Percentiles rank a stretch among this genome's conserved stretches.
Evolutionary conservation across 2,797 vertebrate species (phyloP).

Genomic region (Enteromius anoplus): DNA sequence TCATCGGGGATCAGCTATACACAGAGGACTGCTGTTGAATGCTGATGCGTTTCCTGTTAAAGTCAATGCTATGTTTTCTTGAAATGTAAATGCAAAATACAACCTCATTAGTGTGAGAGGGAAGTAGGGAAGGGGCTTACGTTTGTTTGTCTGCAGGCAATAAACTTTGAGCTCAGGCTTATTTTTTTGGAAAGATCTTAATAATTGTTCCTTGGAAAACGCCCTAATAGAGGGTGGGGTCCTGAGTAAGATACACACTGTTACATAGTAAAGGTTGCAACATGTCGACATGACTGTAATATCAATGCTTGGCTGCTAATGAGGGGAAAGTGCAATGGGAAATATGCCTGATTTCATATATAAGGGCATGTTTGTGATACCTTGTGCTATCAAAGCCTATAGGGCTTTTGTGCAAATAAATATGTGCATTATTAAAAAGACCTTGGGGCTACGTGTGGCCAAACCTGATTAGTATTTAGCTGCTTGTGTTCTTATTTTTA

Average conservation of each 20-base stretch:
- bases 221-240: conserved; percentile 38
- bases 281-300: conserved; percentile 42
- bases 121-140: not conserved
- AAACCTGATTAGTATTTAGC: conserved; percentile 20
- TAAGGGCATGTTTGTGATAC: conserved; percentile 5
- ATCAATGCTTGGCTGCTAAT: conserved; percentile 5
- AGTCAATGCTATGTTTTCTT: conserved; percentile 7
- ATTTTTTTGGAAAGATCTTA: conserved; percentile 38
- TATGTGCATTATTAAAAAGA: conserved; percentile 14
- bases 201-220: conserved; percentile 39
- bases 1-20: conserved; percentile 15
- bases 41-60: conserved; percentile 13
- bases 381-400: not conserved
- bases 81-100: conserved; percentile 1
- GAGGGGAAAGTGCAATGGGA: not conserved
- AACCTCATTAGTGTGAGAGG: conserved; percentile 1
- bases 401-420: not conserved
- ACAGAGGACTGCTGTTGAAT: conserved; percentile 3
- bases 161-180: conserved; percentile 10
- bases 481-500: conserved; percentile 36
- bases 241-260: conserved; percentile 24
- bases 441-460: not conserved
- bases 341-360: conserved; percentile 14
- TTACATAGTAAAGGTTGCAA: conserved; percentile 43
- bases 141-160: conserved; percentile 34